These are phyloP conservation scores for Equus przewalskii DNA, from an alignment of 2,113 vertebrate species.

Conservation along the genomic window DNA sequence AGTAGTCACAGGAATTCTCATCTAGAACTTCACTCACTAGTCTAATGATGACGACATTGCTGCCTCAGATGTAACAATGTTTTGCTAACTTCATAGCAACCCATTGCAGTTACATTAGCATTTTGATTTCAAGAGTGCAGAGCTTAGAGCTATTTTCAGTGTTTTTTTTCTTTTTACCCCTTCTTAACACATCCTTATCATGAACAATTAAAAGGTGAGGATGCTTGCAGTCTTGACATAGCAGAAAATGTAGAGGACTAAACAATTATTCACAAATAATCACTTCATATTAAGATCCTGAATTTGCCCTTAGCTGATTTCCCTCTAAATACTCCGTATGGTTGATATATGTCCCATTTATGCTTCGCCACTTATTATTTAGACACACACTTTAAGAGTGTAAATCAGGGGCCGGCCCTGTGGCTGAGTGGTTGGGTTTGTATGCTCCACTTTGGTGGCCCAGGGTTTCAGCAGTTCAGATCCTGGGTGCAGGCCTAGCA, in stretches of 20 bases:
- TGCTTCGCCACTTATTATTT: neutral
- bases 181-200: neutral
- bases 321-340: neutral
- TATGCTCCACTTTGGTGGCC: too few species aligned
- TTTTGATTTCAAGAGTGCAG: neutral
- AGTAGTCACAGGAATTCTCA: constrained; percentile 28
- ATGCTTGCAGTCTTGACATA: neutral
- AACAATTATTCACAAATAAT: neutral
- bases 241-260: neutral
- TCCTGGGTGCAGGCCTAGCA: too few species aligned
- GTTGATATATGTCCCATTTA: neutral
- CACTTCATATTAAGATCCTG: neutral
- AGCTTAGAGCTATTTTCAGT: neutral
- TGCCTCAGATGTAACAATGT: constrained; percentile 57
- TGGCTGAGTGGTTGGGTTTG: too few species aligned
- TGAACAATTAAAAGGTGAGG: neutral
- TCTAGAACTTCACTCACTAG: neutral
- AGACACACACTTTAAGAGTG: neutral
- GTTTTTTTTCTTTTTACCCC: neutral
- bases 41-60: constrained; percentile 53
- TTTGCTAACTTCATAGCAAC: constrained; percentile 39
- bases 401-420: neutral
- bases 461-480: too few species aligned
- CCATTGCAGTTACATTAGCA: neutral
- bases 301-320: neutral